Base-by-base conservation (phyloP, 2,888 invertebrate species). In the Lycia hirtaria region DNA sequence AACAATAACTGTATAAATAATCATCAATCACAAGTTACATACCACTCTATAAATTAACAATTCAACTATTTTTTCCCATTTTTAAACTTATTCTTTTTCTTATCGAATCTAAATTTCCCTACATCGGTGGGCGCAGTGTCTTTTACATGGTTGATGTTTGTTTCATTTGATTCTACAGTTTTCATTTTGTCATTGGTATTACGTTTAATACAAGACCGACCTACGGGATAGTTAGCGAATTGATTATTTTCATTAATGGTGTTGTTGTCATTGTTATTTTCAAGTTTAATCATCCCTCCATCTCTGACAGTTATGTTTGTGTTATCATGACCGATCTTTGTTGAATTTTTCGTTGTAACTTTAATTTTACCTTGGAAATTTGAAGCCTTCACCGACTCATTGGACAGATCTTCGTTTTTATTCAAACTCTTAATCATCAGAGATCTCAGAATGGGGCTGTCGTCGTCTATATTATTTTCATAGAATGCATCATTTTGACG, bases 381-480 rank as follows among this genome's bases (percentile, higher is more conserved):
- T n/a, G n/a, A n/a, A n/a, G n/a, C n/a, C n/a, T n/a, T n/a, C n/a
- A n/a, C n/a, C n/a, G n/a, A 32, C 3, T 33, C 35, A 5, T 43
- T 37, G 5, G 22, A 28, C 0, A 41, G 41, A 1, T 55, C 44
- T 9, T 56, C 37, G 19, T 41, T 47, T 35, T 30, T 41, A 7
- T 48, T 48, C 9, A 20, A 22, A 19, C 22, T 37, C 43, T 48
- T 43, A 7, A 37, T 32, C 35, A 58, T 58, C 7, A 58, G 19
- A 17, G 57, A 58, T 30, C 52, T 52, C 14, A 58, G 26, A 20
- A 58, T 58, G 1, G 52, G 57, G 20, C 52, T 53, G n/a, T 55
- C 56, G 3, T 55, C 56, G 3, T 37, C 20, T 10, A 20, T 19
- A n/a, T 22, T 6, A n/a, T 40, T 20, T 9, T 28, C 14, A 37